phyloP scores from a whole-genome alignment of 2,888 invertebrate species.

The Steinernema hermaphroditum region DNA sequence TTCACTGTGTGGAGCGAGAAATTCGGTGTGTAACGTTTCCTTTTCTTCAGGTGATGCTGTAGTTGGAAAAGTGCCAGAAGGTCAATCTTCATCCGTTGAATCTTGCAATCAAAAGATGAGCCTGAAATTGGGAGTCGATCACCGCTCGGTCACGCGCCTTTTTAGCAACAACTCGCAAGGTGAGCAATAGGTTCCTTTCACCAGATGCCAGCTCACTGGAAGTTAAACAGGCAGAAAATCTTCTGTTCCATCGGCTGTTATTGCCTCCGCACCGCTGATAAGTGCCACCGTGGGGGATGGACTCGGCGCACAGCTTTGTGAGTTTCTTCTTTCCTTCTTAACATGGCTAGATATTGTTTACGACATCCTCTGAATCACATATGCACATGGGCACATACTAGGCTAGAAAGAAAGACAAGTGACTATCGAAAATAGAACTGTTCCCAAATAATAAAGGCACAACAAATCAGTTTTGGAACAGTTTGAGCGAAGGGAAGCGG shows the following conservation, averaged over 20 bases:
- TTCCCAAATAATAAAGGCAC: too few species aligned
- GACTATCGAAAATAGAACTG: too few species aligned
- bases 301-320: slow-evolving; percentile 53
- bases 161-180: slow-evolving; percentile 51
- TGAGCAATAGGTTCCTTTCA: slow-evolving; percentile 20
- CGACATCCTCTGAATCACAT: too few species aligned
- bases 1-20: neutral
- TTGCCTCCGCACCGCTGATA: slow-evolving; percentile 56
- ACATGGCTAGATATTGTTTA: too few species aligned
- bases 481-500: neutral
- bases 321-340: slow-evolving; percentile 40
- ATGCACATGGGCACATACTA: too few species aligned
- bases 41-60: slow-evolving; percentile 15
- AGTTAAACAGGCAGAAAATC: slow-evolving; percentile 33
- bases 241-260: slow-evolving; percentile 47
- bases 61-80: too few species aligned
- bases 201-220: neutral
- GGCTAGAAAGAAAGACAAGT: too few species aligned
- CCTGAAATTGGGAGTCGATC: slow-evolving; percentile 39
- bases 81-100: too few species aligned
- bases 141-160: slow-evolving; percentile 49
- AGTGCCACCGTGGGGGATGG: slow-evolving; percentile 57
- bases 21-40: neutral
- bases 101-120: too few species aligned
- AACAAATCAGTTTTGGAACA: too few species aligned